A percentile compares a stretch with the other conserved stretches of the same genome.
phyloP scores from a whole-genome alignment of 2,113 vertebrate genomes.

The Lampris incognitus region DNA sequence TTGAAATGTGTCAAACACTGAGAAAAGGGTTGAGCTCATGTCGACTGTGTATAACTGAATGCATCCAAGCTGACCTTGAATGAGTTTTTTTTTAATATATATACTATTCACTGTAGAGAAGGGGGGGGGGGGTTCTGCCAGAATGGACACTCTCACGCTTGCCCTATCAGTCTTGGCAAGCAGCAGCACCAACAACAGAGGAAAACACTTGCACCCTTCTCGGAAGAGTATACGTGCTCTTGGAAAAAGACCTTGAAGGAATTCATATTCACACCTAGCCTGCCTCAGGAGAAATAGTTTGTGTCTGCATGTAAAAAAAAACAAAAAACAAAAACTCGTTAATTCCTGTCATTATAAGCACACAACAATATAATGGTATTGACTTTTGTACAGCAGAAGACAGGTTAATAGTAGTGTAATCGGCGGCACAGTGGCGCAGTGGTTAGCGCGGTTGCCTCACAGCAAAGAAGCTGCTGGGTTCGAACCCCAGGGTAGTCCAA shows the following conservation, averaged over 20 bases:
- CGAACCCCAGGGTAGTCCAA: too few relatives aligned
- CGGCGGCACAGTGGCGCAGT: too few relatives aligned
- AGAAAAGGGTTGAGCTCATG: not conserved
- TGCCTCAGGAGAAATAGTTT: conserved; percentile 7
- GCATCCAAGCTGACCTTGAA: not conserved
- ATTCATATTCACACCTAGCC: conserved; percentile 11
- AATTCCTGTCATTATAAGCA: conserved; percentile 32
- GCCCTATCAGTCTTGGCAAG: conserved; percentile 1
- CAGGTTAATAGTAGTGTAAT: conserved; percentile 1
- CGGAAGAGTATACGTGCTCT: not conserved
- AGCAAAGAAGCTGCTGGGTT: too few relatives aligned
- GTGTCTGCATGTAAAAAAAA: not conserved
- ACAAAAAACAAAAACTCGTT: too few relatives aligned
- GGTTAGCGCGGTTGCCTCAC: too few relatives aligned
- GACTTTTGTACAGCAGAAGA: not conserved
- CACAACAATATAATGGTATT: not conserved
- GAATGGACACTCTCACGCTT: conserved; percentile 15
- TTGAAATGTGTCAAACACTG: not conserved
- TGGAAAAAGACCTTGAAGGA: conserved; percentile 13
- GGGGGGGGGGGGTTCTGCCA: not conserved
- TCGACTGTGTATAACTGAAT: not conserved
- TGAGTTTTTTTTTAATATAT: not conserved
- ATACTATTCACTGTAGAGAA: not conserved
- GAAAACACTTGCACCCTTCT: not conserved
- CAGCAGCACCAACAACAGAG: conserved; percentile 6